Base-by-base conservation (phyloP, 2,888 invertebrate genomes). In the Unio pictorum region DNA sequence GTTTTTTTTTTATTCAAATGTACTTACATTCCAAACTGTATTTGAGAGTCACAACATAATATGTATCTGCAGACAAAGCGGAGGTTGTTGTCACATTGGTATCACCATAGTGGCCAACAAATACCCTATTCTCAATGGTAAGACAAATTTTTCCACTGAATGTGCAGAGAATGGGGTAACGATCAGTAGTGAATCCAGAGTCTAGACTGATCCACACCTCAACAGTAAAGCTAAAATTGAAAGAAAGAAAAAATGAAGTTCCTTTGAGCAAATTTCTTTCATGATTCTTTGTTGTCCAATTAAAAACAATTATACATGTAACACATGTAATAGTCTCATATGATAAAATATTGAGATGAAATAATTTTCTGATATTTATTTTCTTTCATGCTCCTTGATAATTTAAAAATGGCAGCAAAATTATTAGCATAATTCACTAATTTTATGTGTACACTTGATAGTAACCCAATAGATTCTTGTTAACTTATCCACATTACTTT, bases 141-240 rank as follows among this genome's bases (percentile, higher is more conserved):
- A 86, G 68, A 76, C 85, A 86, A n/a, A 85, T n/a, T 3, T 70
- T 65, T 56, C 74, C 70, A 59, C 74, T 72, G 4, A 75, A 69
- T 3, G 83, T 84, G 71, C 85, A 86, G 17, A 86, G 62, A 61
- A 85, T 75, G 1, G 86, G 86, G 61, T 77, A 78, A 56, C 76
- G 80, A 54, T 79, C 74, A 6, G 80, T 63, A 11, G 79, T 77
- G 55, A 71, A 78, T 15, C 80, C 78, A 28, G 72, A 58, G 54
- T 79, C 76, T 7, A 84, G 70, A 55, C 76, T 71, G 5, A 86
- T 62, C 83, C 83, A 84, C 3, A 76, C 78, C 63, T 83, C 84
- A 23, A 85, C 61, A 0, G 85, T 85, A 65, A 86, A 85, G 75
- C 86, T 86, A 74, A 57, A 74, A 71, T 69, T 34, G 1, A 34